phyloP scores from a whole-genome alignment of 2,113 vertebrate genomes.

The Pontoporia blainvillei region DNA sequence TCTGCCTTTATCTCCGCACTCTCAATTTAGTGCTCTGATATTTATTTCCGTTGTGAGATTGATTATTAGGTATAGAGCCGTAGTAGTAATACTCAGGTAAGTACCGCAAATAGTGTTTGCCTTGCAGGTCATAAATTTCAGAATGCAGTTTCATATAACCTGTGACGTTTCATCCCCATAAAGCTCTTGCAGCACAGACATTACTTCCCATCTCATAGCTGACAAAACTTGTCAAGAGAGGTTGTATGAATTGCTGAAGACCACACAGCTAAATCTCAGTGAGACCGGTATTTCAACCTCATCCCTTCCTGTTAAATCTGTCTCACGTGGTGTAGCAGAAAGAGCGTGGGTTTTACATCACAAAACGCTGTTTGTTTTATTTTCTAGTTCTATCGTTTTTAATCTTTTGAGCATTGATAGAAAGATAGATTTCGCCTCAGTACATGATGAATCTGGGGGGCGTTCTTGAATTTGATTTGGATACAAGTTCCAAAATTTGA shows the following conservation, averaged over 20 bases:
- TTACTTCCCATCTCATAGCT: neutral
- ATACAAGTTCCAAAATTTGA: neutral
- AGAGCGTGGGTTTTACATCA: neutral
- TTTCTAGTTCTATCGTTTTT: neutral
- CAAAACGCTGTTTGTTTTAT: neutral
- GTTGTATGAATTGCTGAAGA: neutral
- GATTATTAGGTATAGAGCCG: neutral
- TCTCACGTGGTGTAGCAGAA: neutral
- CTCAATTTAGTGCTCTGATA: neutral
- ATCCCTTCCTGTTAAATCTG: neutral
- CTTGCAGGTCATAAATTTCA: neutral
- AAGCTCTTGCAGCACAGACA: too few relatives aligned
- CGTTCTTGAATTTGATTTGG: neutral
- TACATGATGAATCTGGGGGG: neutral
- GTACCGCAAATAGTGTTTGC: neutral
- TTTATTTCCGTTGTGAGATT: neutral
- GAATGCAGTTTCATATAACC: neutral
- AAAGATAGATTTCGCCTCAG: neutral
- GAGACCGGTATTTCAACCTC: neutral
- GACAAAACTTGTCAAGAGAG: neutral
- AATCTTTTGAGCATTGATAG: neutral
- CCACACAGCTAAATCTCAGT: neutral
- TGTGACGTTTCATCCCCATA: neutral
- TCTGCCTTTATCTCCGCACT: neutral
- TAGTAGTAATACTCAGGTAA: neutral